Conservation (phyloP, 1,140 invertebrate species). For the Halictus rubicundus region DNA sequence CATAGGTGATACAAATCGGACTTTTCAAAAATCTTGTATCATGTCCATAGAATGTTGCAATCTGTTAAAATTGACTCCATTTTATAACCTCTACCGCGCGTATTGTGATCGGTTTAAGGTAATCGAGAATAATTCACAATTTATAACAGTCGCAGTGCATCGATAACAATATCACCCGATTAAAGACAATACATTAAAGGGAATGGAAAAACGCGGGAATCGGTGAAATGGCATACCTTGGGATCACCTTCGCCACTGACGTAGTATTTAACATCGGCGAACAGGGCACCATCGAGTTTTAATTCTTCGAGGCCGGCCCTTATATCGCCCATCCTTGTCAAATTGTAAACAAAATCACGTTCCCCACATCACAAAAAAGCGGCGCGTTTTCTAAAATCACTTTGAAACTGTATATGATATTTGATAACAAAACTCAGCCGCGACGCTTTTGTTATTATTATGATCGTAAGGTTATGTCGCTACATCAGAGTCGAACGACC, state of each 20-base stretch:
- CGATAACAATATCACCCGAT: slow-evolving; percentile 1
- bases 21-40: neutral
- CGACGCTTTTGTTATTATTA: slow-evolving; percentile 72
- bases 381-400: neutral
- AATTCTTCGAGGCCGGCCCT: slow-evolving; percentile 77
- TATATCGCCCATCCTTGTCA: slow-evolving; percentile 77
- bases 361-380: slow-evolving; percentile 54
- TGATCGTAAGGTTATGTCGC: slow-evolving; percentile 63
- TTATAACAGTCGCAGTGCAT: neutral
- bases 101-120: neutral
- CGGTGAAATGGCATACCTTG: slow-evolving; percentile 80
- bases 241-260: slow-evolving; percentile 85
- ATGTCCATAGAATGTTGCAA: neutral
- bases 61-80: slow-evolving; percentile 38
- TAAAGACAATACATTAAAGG: slow-evolving; percentile 2
- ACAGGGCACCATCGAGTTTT: slow-evolving; percentile 75
- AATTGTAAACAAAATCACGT: slow-evolving; percentile 28
- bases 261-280: slow-evolving; percentile 85
- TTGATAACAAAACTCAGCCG: slow-evolving; percentile 66
- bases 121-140: neutral
- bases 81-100: slow-evolving; percentile 37
- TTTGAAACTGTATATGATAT: slow-evolving; percentile 48
- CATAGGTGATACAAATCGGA: neutral
- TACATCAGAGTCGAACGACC: slow-evolving; percentile 16
- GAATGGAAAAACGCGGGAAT: slow-evolving; percentile 55